Evolutionary conservation across 2,888 invertebrate species (phyloP).

Genomic region (Caprella mutica): DNA sequence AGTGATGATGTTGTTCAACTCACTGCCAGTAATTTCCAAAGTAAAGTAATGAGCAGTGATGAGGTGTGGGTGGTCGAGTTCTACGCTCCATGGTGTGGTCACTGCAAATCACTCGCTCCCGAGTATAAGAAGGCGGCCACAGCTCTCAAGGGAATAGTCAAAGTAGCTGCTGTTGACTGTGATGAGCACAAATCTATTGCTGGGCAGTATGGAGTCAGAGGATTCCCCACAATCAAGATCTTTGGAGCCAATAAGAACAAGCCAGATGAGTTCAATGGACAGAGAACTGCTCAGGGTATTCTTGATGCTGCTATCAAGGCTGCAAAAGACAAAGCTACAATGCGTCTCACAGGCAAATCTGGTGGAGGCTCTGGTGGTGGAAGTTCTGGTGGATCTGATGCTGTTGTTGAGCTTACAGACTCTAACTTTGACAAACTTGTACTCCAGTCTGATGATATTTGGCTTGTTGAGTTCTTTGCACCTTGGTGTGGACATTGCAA

Average conservation of each 20-base stretch:
- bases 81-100: constrained; percentile 88
- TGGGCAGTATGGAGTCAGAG: constrained; percentile 65
- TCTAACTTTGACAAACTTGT: constrained; percentile 88
- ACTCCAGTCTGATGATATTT: constrained; percentile 81
- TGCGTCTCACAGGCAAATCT: constrained; percentile 50
- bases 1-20: constrained; percentile 62
- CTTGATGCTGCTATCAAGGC: constrained; percentile 74
- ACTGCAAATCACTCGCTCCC: constrained; percentile 71
- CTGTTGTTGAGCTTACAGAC: constrained; percentile 88
- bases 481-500: constrained; percentile 97
- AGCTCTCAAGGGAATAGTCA: constrained; percentile 84
- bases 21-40: constrained; percentile 76
- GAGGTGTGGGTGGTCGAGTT: constrained; percentile 92
- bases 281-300: constrained; percentile 71
- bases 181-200: constrained; percentile 75
- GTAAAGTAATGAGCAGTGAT: constrained; percentile 66
- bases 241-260: constrained; percentile 72
- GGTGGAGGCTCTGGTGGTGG: constrained; percentile 30
- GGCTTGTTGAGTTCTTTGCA: constrained; percentile 96
- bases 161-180: constrained; percentile 88
- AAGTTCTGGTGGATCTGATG: constrained; percentile 40
- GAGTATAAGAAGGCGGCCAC: constrained; percentile 89
- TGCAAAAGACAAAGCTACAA: constrained; percentile 59
- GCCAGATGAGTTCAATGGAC: constrained; percentile 73
- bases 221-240: constrained; percentile 93